A percentile compares a stretch with the other conserved stretches of the same genome.
These are phyloP conservation scores for Papilio demoleus DNA, from an alignment of 2,888 invertebrate species.

Conservation along the genomic window DNA sequence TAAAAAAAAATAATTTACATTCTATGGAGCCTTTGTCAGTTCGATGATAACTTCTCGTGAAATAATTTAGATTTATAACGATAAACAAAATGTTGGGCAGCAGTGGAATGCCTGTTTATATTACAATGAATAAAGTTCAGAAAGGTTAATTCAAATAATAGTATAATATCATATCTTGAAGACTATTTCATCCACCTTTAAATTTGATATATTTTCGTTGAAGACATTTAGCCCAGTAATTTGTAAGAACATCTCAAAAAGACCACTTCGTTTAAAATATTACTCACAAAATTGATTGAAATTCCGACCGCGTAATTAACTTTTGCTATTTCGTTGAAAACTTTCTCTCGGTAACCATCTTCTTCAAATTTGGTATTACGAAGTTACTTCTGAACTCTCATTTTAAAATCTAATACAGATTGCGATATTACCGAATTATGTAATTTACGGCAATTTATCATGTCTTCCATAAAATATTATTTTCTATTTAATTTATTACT, in stretches of 20 bases:
- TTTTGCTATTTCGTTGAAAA: constrained; percentile 25
- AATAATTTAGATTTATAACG: too few species aligned
- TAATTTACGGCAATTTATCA: constrained; percentile 6
- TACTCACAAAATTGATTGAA: constrained; percentile 25
- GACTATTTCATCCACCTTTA: too few species aligned
- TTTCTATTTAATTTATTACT: too few species aligned
- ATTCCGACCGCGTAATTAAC: constrained; percentile 25
- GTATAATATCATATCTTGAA: too few species aligned
- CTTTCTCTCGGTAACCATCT: constrained; percentile 14
- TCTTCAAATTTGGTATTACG: constrained; percentile 17
- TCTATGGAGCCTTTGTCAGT: too few species aligned
- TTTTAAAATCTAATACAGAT: constrained; percentile 22
- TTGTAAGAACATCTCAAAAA: constrained; percentile 20
- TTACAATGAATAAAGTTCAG: too few species aligned
- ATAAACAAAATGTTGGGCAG: too few species aligned
- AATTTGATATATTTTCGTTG: neutral
- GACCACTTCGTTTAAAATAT: constrained; percentile 15
- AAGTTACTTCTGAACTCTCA: constrained; percentile 16
- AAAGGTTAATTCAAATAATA: too few species aligned
- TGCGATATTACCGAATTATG: constrained; percentile 11
- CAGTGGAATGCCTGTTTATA: too few species aligned
- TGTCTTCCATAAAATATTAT: too few species aligned
- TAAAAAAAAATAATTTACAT: too few species aligned
- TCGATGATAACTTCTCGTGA: too few species aligned
- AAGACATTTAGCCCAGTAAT: constrained; percentile 15